phyloP scores from a whole-genome alignment of 1,140 invertebrate genomes.

The Pectinophora gossypiella region DNA sequence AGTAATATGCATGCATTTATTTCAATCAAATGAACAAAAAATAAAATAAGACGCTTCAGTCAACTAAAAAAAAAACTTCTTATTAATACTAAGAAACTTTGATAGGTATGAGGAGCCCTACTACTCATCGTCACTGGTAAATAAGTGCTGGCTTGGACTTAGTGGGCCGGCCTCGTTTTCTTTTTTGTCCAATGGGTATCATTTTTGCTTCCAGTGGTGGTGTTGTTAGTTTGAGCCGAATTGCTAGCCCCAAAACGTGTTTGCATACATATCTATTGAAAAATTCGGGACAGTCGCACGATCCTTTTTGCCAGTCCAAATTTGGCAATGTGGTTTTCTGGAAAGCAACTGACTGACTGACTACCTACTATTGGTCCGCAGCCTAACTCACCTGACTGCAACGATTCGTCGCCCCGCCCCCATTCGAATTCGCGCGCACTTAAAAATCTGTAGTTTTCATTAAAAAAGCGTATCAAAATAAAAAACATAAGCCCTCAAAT shows the following conservation, averaged over 20 bases:
- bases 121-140: slow-evolving; percentile 5
- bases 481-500: slow-evolving; percentile 4
- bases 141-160: slow-evolving; percentile 3
- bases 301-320: neutral
- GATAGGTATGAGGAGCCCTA: slow-evolving; percentile 5
- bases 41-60: slow-evolving; percentile 5
- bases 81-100: slow-evolving; percentile 5
- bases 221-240: slow-evolving; percentile 4
- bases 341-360: slow-evolving; percentile 3
- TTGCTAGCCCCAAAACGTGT: slow-evolving; percentile 3
- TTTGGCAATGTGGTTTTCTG: slow-evolving; percentile 3
- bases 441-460: slow-evolving; percentile 5
- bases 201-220: neutral
- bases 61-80: slow-evolving; percentile 4
- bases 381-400: slow-evolving; percentile 4
- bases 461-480: slow-evolving; percentile 5
- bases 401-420: slow-evolving; percentile 4
- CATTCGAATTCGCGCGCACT: slow-evolving; percentile 4
- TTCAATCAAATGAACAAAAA: slow-evolving; percentile 3
- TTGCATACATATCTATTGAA: neutral
- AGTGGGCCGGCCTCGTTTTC: slow-evolving; percentile 4
- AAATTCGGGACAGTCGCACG: neutral
- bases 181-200: neutral
- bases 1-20: slow-evolving; percentile 5
- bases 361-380: too few species aligned